phyloP scores from a whole-genome alignment of 1,140 invertebrate genomes.

The Trinorchestia longiramus region DNA sequence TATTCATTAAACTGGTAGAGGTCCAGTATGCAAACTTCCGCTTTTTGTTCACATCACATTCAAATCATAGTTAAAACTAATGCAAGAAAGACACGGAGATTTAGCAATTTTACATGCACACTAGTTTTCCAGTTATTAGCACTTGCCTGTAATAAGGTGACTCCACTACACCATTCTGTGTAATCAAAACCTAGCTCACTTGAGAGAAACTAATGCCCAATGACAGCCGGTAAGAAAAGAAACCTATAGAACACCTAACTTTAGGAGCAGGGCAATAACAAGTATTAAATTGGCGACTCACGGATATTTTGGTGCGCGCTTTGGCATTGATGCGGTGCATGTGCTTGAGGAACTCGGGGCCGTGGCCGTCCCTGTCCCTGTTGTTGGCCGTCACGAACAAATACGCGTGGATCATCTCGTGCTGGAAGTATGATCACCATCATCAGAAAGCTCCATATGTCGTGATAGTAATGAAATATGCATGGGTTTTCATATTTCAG shows the following conservation, averaged over 20 bases:
- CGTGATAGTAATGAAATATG: too few relatives aligned
- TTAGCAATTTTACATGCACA: too few relatives aligned
- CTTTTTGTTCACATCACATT: too few relatives aligned
- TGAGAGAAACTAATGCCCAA: not conserved
- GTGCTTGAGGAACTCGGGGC: slow-evolving; percentile 91
- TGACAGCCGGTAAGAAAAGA: not conserved
- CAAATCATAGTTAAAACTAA: too few relatives aligned
- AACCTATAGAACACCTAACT: not conserved
- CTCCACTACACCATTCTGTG: too few relatives aligned
- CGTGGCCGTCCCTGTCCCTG: slow-evolving; percentile 91
- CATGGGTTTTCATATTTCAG: too few relatives aligned
- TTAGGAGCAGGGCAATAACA: not conserved
- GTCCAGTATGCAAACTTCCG: too few relatives aligned
- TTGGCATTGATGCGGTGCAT: slow-evolving; percentile 93
- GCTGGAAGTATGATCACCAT: slow-evolving; percentile 72
- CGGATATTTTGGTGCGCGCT: slow-evolving; percentile 80
- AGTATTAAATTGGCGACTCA: slow-evolving; percentile 32
- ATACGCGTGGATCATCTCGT: slow-evolving; percentile 99
- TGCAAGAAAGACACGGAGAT: too few relatives aligned
- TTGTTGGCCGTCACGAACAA: slow-evolving; percentile 88
- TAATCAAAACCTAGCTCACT: too few relatives aligned
- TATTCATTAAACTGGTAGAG: too few relatives aligned
- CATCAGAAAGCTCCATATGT: not conserved
- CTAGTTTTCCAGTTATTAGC: too few relatives aligned
- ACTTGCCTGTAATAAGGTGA: too few relatives aligned